Evolutionary conservation across 2,797 vertebrate species (phyloP).

Genomic region (Sphaeramia orbicularis): DNA sequence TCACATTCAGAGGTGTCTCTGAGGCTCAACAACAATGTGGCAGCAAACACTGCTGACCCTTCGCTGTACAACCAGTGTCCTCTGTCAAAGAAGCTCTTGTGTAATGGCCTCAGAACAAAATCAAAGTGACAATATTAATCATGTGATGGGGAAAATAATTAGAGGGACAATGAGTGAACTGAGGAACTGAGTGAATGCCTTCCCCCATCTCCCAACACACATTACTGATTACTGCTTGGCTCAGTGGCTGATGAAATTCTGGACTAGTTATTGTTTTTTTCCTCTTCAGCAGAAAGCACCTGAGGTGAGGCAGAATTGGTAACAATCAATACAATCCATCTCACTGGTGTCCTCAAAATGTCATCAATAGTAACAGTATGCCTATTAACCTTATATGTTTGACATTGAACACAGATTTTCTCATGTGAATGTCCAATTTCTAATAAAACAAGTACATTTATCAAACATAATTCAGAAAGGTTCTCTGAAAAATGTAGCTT

Average conservation of each 20-base stretch:
- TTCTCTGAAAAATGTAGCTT: too few relatives aligned
- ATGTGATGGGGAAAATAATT: conserved; percentile 73
- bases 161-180: conserved; percentile 39
- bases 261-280: conserved; percentile 21
- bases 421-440: too few relatives aligned
- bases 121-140: conserved; percentile 79
- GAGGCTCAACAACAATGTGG: conserved; percentile 34
- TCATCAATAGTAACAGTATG: neutral
- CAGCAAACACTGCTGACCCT: conserved; percentile 35
- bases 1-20: conserved; percentile 25
- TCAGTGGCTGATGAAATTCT: conserved; percentile 43
- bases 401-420: too few relatives aligned
- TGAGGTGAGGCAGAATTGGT: neutral
- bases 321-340: conserved; percentile 24
- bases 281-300: conserved; percentile 24
- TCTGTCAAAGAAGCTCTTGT: conserved; percentile 41
- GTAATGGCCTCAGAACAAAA: conserved; percentile 55
- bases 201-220: conserved; percentile 31
- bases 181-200: conserved; percentile 44
- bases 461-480: too few relatives aligned
- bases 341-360: neutral
- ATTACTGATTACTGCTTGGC: conserved; percentile 43
- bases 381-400: too few relatives aligned
- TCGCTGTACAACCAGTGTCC: conserved; percentile 38
- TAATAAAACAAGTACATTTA: too few relatives aligned